Conservation (phyloP, 2,888 invertebrate species). For the Hypena proboscidalis region DNA sequence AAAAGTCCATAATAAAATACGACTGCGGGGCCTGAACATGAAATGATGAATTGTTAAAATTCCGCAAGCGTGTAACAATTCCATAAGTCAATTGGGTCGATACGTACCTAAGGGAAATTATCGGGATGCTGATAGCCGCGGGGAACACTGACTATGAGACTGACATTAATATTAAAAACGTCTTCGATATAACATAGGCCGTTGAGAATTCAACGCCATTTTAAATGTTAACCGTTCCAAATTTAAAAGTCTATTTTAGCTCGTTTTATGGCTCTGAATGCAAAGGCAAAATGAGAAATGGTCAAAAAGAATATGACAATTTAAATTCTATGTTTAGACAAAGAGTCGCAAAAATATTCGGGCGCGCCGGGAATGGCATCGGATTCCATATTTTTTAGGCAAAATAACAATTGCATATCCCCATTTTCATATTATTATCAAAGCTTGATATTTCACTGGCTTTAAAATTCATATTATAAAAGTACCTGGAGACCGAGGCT, state of each 20-base stretch:
- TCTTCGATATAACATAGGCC: conserved; percentile 38
- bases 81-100: conserved; percentile 63
- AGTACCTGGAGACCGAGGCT: too few species aligned
- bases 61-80: conserved; percentile 58
- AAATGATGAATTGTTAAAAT: conserved; percentile 66
- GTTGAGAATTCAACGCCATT: conserved; percentile 10
- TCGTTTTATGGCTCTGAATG: neutral
- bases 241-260: conserved; percentile 6
- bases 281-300: neutral
- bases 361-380: neutral
- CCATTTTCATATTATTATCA: neutral
- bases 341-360: neutral
- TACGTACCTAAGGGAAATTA: conserved; percentile 72
- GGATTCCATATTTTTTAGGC: neutral
- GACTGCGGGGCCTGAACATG: conserved; percentile 27
- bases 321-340: conserved; percentile 3
- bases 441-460: too few species aligned
- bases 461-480: too few species aligned
- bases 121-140: conserved; percentile 51
- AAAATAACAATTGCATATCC: neutral
- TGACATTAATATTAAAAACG: conserved; percentile 41
- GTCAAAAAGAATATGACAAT: conserved; percentile 1
- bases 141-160: conserved; percentile 30
- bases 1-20: conserved; percentile 45
- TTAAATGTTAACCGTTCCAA: conserved; percentile 8